phyloP scores from a whole-genome alignment of 2,113 vertebrate genomes.

The Dasyornis broadbenti region DNA sequence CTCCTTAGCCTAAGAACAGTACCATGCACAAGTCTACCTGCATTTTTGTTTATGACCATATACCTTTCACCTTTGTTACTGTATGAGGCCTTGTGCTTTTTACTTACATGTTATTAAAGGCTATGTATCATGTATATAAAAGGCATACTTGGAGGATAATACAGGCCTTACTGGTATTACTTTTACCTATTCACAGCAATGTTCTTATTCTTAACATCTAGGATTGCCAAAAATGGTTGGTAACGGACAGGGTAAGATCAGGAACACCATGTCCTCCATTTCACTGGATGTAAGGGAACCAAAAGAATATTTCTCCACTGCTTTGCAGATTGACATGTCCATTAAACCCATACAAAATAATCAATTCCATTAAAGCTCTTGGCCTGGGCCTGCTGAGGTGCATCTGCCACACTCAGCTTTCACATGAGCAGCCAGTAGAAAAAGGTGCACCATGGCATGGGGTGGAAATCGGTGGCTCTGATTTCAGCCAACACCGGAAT shows the following conservation, averaged over 20 bases:
- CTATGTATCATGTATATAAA: background rate
- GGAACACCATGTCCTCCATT: background rate
- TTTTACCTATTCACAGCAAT: background rate
- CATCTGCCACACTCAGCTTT: background rate
- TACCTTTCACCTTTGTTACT: background rate
- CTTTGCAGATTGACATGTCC: background rate
- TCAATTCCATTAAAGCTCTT: background rate
- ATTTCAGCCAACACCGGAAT: background rate
- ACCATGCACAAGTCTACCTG: background rate
- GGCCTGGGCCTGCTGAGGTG: background rate
- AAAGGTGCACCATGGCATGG: background rate
- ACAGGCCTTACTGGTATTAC: background rate
- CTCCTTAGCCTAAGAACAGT: background rate
- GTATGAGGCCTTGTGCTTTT: background rate
- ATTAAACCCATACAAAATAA: background rate
- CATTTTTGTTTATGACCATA: background rate
- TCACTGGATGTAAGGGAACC: background rate
- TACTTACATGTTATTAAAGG: background rate
- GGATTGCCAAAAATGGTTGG: background rate
- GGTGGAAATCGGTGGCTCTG: background rate
- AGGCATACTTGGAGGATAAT: background rate
- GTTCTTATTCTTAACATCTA: background rate
- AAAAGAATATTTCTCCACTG: background rate
- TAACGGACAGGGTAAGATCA: background rate
- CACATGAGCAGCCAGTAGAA: background rate